These are phyloP conservation scores for Neomorphus geoffroyi DNA, from an alignment of 2,797 vertebrate species.

Conservation along the genomic window DNA sequence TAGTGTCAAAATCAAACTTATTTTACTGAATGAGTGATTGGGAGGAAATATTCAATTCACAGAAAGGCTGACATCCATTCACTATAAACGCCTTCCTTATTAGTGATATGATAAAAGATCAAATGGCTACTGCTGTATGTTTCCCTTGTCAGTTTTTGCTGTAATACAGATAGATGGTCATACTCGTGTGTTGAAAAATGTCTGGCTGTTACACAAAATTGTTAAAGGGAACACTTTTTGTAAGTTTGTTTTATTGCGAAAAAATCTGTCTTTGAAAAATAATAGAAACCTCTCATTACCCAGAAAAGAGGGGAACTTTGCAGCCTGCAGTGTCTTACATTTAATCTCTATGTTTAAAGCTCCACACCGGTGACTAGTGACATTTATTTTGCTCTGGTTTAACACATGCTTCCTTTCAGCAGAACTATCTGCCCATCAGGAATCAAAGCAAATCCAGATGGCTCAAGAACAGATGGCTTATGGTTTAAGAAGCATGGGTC, in stretches of 20 bases:
- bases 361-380: not conserved
- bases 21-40: not conserved
- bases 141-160: not conserved
- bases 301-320: not conserved
- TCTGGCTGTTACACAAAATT: not conserved
- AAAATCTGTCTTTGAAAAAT: not conserved
- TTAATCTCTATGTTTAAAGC: slow-evolving; percentile 20
- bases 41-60: not conserved
- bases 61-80: not conserved
- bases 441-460: slow-evolving; percentile 56
- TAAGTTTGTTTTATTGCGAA: not conserved
- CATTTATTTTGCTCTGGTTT: slow-evolving; percentile 46
- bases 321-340: not conserved
- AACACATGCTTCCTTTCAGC: slow-evolving; percentile 49
- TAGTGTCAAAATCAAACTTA: not conserved
- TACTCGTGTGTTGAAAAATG: not conserved
- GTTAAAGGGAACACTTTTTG: not conserved
- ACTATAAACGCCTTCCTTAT: not conserved
- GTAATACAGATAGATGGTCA: not conserved
- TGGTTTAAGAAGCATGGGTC: slow-evolving; percentile 15
- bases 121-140: not conserved
- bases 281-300: not conserved
- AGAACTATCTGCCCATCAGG: slow-evolving; percentile 36
- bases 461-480: slow-evolving; percentile 47
- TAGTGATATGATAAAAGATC: not conserved